Evolutionary conservation across 2,888 invertebrate species (phyloP), one percentile per base, ranked within the genome.

Genomic region (Enoplolaimus lenunculus): DNA sequence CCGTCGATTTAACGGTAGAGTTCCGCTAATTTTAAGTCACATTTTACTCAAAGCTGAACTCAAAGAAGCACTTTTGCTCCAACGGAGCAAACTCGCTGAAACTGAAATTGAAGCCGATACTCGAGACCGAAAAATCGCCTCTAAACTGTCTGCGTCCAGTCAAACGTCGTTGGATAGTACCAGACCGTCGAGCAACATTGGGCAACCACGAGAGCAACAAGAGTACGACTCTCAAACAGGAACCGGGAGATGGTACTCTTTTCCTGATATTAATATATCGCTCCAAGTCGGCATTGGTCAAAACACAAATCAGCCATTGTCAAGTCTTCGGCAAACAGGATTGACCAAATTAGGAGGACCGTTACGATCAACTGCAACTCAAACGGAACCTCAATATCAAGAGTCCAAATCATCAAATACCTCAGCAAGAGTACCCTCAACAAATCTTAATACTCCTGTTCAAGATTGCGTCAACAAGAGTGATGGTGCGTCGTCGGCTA

Each of bases 21-120:
- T 62, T 62, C 64, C 64, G 30, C 29, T 62, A 31, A 62, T 62
- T 16, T 28, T 62, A 31, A 30, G 30, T 28, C 64, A 62, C 33
- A 62, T 62, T n/a, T 31, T 62, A 16, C 33, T 62, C 16, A 62
- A 62, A 31, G 64, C 7, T 13, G 64, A 62, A 31, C 64, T 62
- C 64, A 62, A 62, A 31, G 64, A 62, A 62, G 64, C 64, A 28
- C 30, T 62, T 13, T 13, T 16, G 64, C 28, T 62, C 7, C 64
- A 62, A 31, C 29, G 33, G 28, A 16, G 13, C 7, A 28, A 31
- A n/a, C 64, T 62, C 7, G 33, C n/a, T 16, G 64, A 62, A 13
- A 13, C n/a, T 31, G 64, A 62, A 31, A 62, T 62, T 28, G 64
- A 62, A 62, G 64, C 64, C 16, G 64, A 62, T 13, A 28, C 7